Base-by-base conservation (phyloP, 2,888 invertebrate species). In the Oxystoma pomonae region DNA sequence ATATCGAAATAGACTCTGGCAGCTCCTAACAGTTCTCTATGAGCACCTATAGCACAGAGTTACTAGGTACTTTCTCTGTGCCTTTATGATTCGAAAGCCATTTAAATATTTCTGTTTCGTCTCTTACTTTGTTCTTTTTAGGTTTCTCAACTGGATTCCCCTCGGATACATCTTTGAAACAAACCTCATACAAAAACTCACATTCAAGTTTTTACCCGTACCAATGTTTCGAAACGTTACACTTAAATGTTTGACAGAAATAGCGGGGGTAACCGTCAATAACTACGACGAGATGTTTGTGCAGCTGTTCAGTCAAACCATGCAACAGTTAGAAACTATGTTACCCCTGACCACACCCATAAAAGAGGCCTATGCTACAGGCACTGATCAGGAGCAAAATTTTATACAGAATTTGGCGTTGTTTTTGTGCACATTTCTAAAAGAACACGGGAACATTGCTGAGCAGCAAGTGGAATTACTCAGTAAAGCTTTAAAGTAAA, bases 121-220 rank as follows among this genome's bases (percentile, higher is more conserved):
- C n/a, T n/a, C n/a, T n/a, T n/a, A n/a, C n/a, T 35, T 35, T 35
- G 35, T 35, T 35, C 12, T 35, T 35, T 35, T 35, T 35, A 87
- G 96, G 78, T 99, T 99, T 84, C 85, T 99, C 53, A 98, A 98
- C 79, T 99, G 99, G 99, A 98, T 99, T 76, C 99, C 99, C n/a
- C 85, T 99, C 67, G 99, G 99, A 12, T 99, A 99, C 80, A 98
- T 99, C 78, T 99, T 99, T 84, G 98, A 99, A 85, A 99, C 99
- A 71, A 94, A 96, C 79, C 84, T 99, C 62, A 96, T 98, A 74
- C 90, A 90, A 73, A 96, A 96, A 61, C 85, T 99, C 61, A 93
- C 96, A 76, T 92, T 90, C 79, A 98, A 97, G 87, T 99, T 99
- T 83, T 85, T 99, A 68, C 94, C 94, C 81, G 97, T 98, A 64